Base-by-base conservation (phyloP, 2,888 invertebrate genomes). In the Morpho helenor region DNA sequence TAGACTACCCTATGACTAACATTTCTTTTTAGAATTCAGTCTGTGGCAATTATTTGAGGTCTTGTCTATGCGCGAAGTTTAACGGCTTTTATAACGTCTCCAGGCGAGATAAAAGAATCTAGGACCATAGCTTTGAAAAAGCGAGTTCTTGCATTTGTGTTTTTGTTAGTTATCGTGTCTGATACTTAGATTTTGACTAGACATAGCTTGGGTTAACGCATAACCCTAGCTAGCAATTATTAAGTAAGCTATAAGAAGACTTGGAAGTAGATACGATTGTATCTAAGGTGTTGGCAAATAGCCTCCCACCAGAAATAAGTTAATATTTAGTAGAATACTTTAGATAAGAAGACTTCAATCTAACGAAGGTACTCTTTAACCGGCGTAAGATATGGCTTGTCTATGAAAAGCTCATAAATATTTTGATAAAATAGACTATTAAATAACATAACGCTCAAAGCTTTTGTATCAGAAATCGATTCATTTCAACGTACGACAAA, bases 401-500 rank as follows among this genome's bases (percentile, higher is more conserved):
- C n/a, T 9, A 8, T 43, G 43, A 43, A 43, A 43, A 43, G 5
- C 31, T 3, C 3, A 31, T 31, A 5, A 31, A 31, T 31, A 31
- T 31, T 31, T 3, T 31, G 31, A 31, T 31, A 31, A 31, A 31
- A 31, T 31, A 31, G 31, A 31, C 40, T 16, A 31, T 23, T 52
- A 44, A 52, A 31, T 44, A 16, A 51, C n/a, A 51, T 49, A 31
- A 31, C 10, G 10, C 41, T 43, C 22, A n/a, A 52, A 22, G 43
- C 52, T 53, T 42, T 57, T 45, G 22, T 51, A 59, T 56, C 56
- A 51, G 48, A 52, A 56, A 57, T 60, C 49, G 52, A 60, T 60
- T 56, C 39, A 45, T 60, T 60, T 49, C 45, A n/a, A 10, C 10
- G 40, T 9, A 53, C 52, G 41, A 56, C 52, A 58, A 55, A 58